Base-by-base conservation (phyloP, 2,888 invertebrate genomes). In the Harpalus rubripes region DNA sequence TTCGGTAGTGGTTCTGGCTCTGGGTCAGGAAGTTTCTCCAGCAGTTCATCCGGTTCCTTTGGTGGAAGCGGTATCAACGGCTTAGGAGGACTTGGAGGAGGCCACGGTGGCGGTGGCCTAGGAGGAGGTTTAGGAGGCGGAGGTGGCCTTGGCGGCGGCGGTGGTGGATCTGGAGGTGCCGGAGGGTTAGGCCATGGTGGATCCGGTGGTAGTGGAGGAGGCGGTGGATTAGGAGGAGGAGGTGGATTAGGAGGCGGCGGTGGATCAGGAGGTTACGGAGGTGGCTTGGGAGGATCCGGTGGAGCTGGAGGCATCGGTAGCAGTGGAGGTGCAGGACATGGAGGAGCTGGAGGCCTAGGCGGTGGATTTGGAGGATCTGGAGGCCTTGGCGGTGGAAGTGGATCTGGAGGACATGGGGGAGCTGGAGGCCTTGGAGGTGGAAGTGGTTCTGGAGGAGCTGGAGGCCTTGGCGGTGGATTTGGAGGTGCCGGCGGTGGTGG, bases 291-390 rank as follows among this genome's bases (percentile, higher is more conserved):
- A 22, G 58, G 52, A 56, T 12, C 7, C 10, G 82, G 82, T 61
- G 61, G 44, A 63, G 7, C 8, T 12, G 59, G 59, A 80, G 63
- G 80, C 8, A 18, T 52, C 56, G 82, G 72, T 85, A 56, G 65
- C 76, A 22, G 84, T 86, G 87, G 44, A 8, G 61, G 83, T 10
- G 86, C 85, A 32, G 87, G 86, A 22, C n/a, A 5, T 86, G 52
- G 58, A 74, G 32, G 84, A 81, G 63, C 15, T 86, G 16, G 65
- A 18, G 84, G 81, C n/a, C 86, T 86, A 18, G 76, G 82, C 7
- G 86, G 86, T 41, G 87, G 86, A 80, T 12, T 7, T 32, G 65
- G 81, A 68, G 78, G 59, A 3, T 7, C 81, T 10, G 79, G 74
- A 56, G 65, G 65, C 10, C 52, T 52, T 59, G 84, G 83, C 39